These are phyloP conservation scores for Drymonia ruficornis DNA, from an alignment of 2,888 invertebrate species.

Conservation along the genomic window DNA sequence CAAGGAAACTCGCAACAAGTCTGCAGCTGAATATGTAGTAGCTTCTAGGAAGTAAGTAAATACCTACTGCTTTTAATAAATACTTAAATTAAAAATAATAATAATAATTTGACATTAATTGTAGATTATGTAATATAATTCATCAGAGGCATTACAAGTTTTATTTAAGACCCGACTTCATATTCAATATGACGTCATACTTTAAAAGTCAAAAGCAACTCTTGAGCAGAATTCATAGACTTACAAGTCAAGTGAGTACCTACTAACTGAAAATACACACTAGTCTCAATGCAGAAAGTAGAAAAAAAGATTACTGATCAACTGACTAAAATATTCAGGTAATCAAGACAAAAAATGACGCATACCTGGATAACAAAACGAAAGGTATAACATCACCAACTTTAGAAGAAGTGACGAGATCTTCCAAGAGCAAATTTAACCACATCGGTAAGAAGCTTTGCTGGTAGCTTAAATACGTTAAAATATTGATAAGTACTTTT, in stretches of 20 bases:
- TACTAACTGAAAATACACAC: too few relatives aligned
- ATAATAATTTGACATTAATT: slow-evolving; percentile 25
- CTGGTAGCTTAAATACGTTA: too few relatives aligned
- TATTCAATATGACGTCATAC: slow-evolving; percentile 89
- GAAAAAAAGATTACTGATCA: too few relatives aligned
- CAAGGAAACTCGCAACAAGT: slow-evolving; percentile 88
- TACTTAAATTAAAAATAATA: too few relatives aligned
- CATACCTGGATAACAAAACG: slow-evolving; percentile 78
- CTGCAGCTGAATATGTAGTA: slow-evolving; percentile 92
- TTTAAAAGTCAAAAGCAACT: slow-evolving; percentile 88
- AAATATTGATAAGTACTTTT: too few relatives aligned
- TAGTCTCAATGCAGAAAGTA: too few relatives aligned
- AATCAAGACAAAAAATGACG: slow-evolving; percentile 85
- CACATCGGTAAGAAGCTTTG: too few relatives aligned
- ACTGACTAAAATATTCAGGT: too few relatives aligned
- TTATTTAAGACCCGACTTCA: slow-evolving; percentile 88
- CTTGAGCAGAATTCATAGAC: slow-evolving; percentile 89
- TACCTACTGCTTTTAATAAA: too few relatives aligned
- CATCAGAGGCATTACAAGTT: slow-evolving; percentile 91
- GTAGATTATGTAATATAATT: slow-evolving; percentile 91
- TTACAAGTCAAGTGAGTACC: slow-evolving; percentile 88
- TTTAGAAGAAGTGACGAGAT: slow-evolving; percentile 56
- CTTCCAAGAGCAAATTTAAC: too few relatives aligned
- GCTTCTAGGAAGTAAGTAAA: slow-evolving; percentile 91
- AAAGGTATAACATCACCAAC: slow-evolving; percentile 73